phyloP scores from a whole-genome alignment of 2,888 invertebrate species.

The Syrista parreyssii region DNA sequence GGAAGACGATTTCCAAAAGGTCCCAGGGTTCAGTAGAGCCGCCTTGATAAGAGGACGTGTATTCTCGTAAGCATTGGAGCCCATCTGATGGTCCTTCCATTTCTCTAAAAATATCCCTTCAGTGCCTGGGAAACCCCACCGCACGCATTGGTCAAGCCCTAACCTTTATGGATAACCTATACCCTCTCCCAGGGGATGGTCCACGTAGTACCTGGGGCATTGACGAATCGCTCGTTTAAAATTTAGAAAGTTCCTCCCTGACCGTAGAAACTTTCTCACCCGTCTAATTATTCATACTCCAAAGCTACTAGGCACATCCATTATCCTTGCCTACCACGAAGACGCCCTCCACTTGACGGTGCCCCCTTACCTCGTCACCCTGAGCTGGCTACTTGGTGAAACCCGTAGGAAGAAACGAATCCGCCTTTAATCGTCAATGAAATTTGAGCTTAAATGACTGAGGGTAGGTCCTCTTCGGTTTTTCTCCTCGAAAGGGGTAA shows the following conservation, averaged over 20 bases:
- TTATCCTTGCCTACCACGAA: conserved; percentile 19
- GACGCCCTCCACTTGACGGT: not conserved
- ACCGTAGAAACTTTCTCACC: conserved; percentile 17
- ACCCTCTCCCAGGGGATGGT: not conserved
- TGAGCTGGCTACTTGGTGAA: not conserved
- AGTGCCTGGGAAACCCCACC: not conserved
- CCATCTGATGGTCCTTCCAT: not conserved
- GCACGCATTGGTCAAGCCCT: no score
- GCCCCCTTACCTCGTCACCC: not conserved
- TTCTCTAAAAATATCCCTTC: not conserved
- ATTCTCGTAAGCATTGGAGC: no score
- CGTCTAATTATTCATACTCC: conserved; percentile 36
- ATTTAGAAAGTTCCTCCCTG: conserved; percentile 20
- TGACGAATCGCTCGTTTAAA: conserved; percentile 12
- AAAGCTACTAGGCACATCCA: conserved; percentile 36
- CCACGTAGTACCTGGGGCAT: not conserved
- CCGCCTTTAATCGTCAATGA: not conserved
- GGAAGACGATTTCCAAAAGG: not conserved
- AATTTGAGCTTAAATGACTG: not conserved
- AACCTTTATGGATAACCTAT: not conserved
- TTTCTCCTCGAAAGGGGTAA: no score
- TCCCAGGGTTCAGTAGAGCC: not conserved
- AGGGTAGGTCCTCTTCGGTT: not conserved
- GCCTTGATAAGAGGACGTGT: no score
- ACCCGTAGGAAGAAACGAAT: not conserved